These are phyloP conservation scores for Hirtodrosophila duncani DNA, from an alignment of 2,888 invertebrate genomes.

Conservation along the genomic window DNA sequence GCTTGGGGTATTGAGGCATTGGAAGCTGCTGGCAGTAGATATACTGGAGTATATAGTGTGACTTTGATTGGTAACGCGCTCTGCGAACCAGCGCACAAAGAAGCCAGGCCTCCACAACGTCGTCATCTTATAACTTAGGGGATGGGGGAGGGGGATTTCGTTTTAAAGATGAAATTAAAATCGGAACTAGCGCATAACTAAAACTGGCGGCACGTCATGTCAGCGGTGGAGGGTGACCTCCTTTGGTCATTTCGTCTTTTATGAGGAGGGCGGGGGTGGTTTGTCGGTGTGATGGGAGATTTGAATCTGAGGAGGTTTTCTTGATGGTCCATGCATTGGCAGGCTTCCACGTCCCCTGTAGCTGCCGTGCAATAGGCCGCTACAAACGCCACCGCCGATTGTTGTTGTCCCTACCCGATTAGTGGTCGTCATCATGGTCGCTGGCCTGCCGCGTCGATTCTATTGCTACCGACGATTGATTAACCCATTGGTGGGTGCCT, in stretches of 20 bases:
- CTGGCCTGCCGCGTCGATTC: slow-evolving; percentile 63
- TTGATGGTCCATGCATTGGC: slow-evolving; percentile 35
- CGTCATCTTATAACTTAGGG: slow-evolving; percentile 57
- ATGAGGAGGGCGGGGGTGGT: background rate
- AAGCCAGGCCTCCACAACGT: slow-evolving; percentile 41
- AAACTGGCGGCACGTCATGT: slow-evolving; percentile 40
- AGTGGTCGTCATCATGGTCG: slow-evolving; percentile 38
- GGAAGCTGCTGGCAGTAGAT: too few species aligned
- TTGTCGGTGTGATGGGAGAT: slow-evolving; percentile 9
- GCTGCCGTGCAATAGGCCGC: slow-evolving; percentile 18
- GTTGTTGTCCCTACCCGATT: slow-evolving; percentile 23
- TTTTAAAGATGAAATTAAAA: slow-evolving; percentile 9
- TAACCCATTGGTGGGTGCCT: slow-evolving; percentile 86
- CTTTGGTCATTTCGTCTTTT: background rate
- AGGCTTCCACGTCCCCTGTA: slow-evolving; percentile 33
- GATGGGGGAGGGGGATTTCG: background rate
- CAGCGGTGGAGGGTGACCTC: slow-evolving; percentile 11
- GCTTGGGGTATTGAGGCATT: too few species aligned
- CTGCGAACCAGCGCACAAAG: slow-evolving; percentile 41
- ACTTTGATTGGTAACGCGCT: slow-evolving; percentile 22
- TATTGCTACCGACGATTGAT: slow-evolving; percentile 91
- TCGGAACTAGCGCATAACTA: slow-evolving; percentile 27
- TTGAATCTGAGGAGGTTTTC: slow-evolving; percentile 33
- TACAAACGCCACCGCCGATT: slow-evolving; percentile 7
- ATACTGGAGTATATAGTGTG: slow-evolving; percentile 19